Evolutionary conservation across 2,113 vertebrate genomes (phyloP).

Genomic region (Etheostoma spectabile): DNA sequence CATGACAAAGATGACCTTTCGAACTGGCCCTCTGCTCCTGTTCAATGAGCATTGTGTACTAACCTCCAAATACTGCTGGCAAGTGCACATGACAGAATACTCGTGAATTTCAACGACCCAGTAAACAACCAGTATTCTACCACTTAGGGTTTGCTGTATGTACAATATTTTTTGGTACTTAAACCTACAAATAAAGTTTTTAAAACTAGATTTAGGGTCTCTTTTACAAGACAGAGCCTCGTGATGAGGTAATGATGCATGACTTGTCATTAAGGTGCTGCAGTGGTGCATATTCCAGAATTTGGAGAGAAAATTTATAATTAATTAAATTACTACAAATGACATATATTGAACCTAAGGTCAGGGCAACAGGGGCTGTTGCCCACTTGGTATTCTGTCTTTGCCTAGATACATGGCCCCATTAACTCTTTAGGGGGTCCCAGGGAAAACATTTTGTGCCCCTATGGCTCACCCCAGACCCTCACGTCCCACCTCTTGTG

Average conservation of each 20-base stretch:
- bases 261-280: background rate
- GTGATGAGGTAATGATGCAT: background rate
- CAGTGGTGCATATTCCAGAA: background rate
- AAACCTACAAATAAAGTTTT: background rate
- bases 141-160: background rate
- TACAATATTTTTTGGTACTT: background rate
- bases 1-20: background rate
- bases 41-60: background rate
- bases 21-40: background rate
- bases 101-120: background rate
- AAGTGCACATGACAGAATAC: background rate
- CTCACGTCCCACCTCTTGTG: too few species aligned
- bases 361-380: background rate
- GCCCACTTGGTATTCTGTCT: background rate
- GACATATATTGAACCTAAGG: background rate
- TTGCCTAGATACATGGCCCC: background rate
- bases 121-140: background rate
- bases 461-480: too few species aligned
- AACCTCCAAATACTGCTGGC: background rate
- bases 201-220: background rate
- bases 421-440: background rate
- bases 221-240: background rate
- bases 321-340: conserved; percentile 2
- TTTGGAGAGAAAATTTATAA: background rate
- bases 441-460: background rate